Evolutionary conservation across 1,140 invertebrate species (phyloP).

Genomic region (Macrostomum lignano): DNA sequence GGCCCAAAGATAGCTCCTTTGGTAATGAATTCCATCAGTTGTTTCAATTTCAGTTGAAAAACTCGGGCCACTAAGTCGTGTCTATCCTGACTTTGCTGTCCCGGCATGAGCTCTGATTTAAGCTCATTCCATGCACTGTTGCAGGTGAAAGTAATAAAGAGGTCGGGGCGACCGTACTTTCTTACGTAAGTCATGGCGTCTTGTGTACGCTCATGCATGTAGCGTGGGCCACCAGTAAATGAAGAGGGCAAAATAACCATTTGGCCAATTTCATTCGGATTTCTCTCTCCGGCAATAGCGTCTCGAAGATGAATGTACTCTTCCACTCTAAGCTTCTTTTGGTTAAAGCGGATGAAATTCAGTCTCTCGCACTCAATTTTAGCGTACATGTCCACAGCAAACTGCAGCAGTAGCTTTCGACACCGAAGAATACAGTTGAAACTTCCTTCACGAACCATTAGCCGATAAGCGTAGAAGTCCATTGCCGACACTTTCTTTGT

Average conservation of each 20-base stretch:
- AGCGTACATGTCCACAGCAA: constrained; percentile 24
- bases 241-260: constrained; percentile 22
- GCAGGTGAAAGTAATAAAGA: constrained; percentile 31
- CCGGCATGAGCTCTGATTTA: constrained; percentile 10
- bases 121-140: constrained; percentile 31
- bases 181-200: constrained; percentile 31
- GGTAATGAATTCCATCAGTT: constrained; percentile 24
- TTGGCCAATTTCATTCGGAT: constrained; percentile 12
- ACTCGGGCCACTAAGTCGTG: constrained; percentile 28
- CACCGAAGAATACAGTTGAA: constrained; percentile 14
- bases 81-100: constrained; percentile 14
- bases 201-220: constrained; percentile 27
- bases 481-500: constrained; percentile 6
- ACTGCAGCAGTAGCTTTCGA: constrained; percentile 21
- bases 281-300: constrained; percentile 8
- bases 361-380: constrained; percentile 17
- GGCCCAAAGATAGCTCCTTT: constrained; percentile 18
- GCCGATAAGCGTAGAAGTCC: constrained; percentile 8
- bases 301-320: constrained; percentile 11
- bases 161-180: constrained; percentile 21
- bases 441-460: constrained; percentile 5
- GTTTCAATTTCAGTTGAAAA: constrained; percentile 29
- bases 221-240: constrained; percentile 19
- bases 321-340: constrained; percentile 10
- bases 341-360: constrained; percentile 12